phyloP scores from a whole-genome alignment of 2,888 invertebrate species.

The Heliconius ethilla region DNA sequence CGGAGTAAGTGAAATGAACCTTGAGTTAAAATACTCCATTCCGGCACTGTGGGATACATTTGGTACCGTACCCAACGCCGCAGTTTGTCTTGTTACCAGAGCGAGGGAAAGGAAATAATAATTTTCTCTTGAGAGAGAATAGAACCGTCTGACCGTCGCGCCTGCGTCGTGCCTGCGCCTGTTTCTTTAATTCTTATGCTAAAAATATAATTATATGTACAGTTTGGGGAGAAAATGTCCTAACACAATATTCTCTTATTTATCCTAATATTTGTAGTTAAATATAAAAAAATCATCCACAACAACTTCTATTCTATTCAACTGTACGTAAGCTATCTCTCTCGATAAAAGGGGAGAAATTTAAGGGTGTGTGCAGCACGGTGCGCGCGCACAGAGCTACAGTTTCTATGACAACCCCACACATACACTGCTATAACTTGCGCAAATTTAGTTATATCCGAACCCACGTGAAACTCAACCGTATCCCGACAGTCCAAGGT shows the following conservation, averaged over 20 bases:
- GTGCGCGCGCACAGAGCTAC: constrained; percentile 78
- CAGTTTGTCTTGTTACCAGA: not conserved
- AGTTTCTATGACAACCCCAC: constrained; percentile 81
- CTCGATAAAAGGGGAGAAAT: constrained; percentile 60
- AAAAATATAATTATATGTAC: too few relatives aligned
- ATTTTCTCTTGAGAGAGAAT: not conserved
- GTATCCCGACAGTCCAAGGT: constrained; percentile 42
- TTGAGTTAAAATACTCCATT: too few relatives aligned
- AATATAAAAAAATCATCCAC: not conserved
- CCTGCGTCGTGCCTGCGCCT: too few relatives aligned
- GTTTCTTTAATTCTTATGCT: too few relatives aligned
- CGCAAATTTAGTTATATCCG: constrained; percentile 60
- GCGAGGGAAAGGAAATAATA: not conserved
- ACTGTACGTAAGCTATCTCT: constrained; percentile 64
- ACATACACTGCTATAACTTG: constrained; percentile 71
- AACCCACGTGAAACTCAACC: constrained; percentile 43
- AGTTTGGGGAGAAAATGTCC: not conserved
- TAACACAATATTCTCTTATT: not conserved
- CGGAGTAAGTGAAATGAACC: too few relatives aligned
- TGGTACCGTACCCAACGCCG: too few relatives aligned
- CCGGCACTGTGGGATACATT: too few relatives aligned
- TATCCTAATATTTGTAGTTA: not conserved
- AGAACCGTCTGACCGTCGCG: not conserved
- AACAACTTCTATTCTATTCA: constrained; percentile 31
- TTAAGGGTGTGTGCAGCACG: constrained; percentile 60